These are phyloP conservation scores for Gymnodraco acuticeps DNA, from an alignment of 2,797 vertebrate species.

Conservation along the genomic window DNA sequence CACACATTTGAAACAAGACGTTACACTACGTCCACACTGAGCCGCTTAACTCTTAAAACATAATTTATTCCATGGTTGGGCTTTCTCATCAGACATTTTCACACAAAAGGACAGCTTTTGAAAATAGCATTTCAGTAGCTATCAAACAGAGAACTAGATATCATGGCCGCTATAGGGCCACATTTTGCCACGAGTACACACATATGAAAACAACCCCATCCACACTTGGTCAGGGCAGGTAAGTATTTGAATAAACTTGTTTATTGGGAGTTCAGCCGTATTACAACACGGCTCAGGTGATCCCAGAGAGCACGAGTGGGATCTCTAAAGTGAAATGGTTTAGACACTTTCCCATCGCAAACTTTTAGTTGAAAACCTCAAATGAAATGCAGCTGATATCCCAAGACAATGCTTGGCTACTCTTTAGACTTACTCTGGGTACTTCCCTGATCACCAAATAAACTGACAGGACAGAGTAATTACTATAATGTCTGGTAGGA, in stretches of 20 bases:
- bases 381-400: slow-evolving; percentile 3
- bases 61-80: neutral
- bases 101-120: neutral
- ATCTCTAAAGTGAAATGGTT: neutral
- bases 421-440: neutral
- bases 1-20: neutral
- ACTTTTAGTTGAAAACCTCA: slow-evolving; percentile 1
- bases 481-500: neutral
- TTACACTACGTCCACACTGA: neutral
- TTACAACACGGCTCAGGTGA: neutral
- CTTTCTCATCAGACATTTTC: neutral
- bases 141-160: too few relatives aligned
- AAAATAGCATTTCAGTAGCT: neutral
- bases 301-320: neutral
- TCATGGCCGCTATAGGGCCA: too few relatives aligned
- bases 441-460: slow-evolving; percentile 3
- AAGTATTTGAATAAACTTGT: too few relatives aligned
- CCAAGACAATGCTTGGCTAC: slow-evolving; percentile 5
- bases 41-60: neutral
- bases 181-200: too few relatives aligned
- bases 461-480: neutral
- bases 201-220: too few relatives aligned
- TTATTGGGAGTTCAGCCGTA: neutral
- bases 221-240: too few relatives aligned
- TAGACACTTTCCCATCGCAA: neutral